phyloP scores from a whole-genome alignment of 2,888 invertebrate species.

The Epiperipatus broadwayi region DNA sequence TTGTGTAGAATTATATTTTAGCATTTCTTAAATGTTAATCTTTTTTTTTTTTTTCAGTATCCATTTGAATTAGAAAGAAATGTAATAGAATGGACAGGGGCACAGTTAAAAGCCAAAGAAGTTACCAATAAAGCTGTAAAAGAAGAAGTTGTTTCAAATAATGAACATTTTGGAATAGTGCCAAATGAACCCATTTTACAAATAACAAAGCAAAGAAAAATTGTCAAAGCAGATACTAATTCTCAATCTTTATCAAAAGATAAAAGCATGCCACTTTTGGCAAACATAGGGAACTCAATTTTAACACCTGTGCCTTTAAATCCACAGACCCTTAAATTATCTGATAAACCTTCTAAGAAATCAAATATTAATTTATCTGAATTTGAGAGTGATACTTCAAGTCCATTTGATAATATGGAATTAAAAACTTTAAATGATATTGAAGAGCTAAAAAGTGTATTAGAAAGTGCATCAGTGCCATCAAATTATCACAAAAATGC shows the following conservation, averaged over 20 bases:
- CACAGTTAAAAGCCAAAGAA: constrained; percentile 46
- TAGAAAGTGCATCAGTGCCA: no score
- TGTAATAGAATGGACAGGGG: constrained; percentile 47
- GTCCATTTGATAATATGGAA: constrained; percentile 82
- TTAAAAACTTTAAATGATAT: constrained; percentile 77
- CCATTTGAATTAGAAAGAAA: constrained; percentile 53
- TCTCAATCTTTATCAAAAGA: constrained; percentile 10
- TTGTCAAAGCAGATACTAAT: background rate
- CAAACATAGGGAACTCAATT: constrained; percentile 13
- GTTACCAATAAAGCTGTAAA: constrained; percentile 24
- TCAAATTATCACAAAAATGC: background rate
- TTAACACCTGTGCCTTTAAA: constrained; percentile 12
- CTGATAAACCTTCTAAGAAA: constrained; percentile 10
- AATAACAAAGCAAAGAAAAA: background rate
- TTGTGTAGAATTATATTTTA: background rate
- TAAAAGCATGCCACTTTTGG: background rate
- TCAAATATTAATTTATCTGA: constrained; percentile 40
- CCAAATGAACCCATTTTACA: background rate
- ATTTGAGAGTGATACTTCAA: constrained; percentile 75
- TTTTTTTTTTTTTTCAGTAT: constrained; percentile 31
- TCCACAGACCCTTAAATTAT: background rate
- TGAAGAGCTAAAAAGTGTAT: constrained; percentile 68
- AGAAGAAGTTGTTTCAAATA: constrained; percentile 19
- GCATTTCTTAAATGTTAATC: background rate
- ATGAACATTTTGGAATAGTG: constrained; percentile 13